Percentiles rank a stretch among this genome's conserved stretches.
Evolutionary conservation across 2,888 invertebrate species (phyloP).

Genomic region (Cotesia congregata): DNA sequence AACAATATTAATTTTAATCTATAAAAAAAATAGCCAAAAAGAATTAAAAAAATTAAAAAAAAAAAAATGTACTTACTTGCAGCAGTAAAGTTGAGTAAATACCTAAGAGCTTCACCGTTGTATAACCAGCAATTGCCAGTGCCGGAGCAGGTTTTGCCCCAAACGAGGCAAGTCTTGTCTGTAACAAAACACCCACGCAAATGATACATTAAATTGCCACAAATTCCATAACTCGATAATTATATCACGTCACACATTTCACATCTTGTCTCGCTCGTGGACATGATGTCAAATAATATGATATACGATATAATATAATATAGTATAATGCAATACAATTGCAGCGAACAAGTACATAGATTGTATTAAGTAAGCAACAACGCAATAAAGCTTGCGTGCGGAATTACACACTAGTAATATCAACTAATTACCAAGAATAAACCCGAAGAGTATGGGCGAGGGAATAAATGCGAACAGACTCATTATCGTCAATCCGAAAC

Average conservation of each 20-base stretch:
- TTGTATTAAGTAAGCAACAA: neutral
- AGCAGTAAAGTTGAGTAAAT: constrained; percentile 77
- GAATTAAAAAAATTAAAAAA: neutral
- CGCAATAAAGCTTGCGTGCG: constrained; percentile 6
- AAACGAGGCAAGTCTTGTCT: constrained; percentile 79
- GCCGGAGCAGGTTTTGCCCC: constrained; percentile 81
- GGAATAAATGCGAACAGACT: constrained; percentile 82
- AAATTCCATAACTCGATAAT: neutral
- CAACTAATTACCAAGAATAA: constrained; percentile 74
- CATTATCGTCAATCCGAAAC: constrained; percentile 78
- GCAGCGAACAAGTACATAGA: neutral
- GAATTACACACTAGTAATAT: constrained; percentile 1
- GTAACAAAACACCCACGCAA: constrained; percentile 47
- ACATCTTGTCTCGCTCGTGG: neutral
- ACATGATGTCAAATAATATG: neutral
- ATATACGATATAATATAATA: neutral
- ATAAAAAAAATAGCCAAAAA: no score
- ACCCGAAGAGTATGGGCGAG: constrained; percentile 83
- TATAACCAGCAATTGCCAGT: constrained; percentile 84
- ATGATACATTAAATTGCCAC: constrained; percentile 22
- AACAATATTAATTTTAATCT: no score
- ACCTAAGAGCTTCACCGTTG: constrained; percentile 77
- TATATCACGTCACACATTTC: neutral
- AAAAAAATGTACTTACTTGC: constrained; percentile 69
- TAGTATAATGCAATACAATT: neutral